phyloP scores from a whole-genome alignment of 2,888 invertebrate species.

The Scaptodrosophila latifasciaeformis region DNA sequence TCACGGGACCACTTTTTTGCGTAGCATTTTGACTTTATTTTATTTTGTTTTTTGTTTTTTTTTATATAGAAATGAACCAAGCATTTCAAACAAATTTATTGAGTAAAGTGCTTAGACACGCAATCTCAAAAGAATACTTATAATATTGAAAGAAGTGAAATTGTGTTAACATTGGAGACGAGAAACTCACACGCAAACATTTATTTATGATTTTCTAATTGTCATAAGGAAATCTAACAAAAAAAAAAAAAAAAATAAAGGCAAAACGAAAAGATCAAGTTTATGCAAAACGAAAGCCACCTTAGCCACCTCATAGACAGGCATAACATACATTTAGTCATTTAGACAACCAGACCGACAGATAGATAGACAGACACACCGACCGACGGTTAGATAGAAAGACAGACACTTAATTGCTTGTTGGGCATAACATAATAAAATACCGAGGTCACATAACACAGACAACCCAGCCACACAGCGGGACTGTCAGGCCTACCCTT shows the following conservation, averaged over 20 bases:
- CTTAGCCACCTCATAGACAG: too few relatives aligned
- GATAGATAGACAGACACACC: background rate
- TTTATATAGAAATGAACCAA: conserved; percentile 15
- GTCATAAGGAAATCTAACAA: too few relatives aligned
- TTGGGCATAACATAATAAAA: conserved; percentile 62
- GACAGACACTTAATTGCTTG: conserved; percentile 59
- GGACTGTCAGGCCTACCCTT: background rate
- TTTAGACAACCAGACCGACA: background rate
- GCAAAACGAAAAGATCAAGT: too few relatives aligned
- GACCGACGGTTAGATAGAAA: too few relatives aligned
- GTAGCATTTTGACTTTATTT: background rate
- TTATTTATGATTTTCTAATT: conserved; percentile 42
- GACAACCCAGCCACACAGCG: conserved; percentile 17
- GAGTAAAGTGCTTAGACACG: conserved; percentile 37
- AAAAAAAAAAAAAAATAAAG: conserved; percentile 19
- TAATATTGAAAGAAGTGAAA: conserved; percentile 10
- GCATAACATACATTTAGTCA: conserved; percentile 5
- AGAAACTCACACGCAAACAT: conserved; percentile 41
- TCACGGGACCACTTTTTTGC: background rate
- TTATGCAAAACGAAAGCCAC: too few relatives aligned
- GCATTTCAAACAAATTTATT: conserved; percentile 41
- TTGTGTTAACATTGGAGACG: conserved; percentile 55
- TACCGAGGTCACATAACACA: conserved; percentile 54
- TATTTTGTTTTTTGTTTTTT: background rate
- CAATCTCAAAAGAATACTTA: conserved; percentile 34